Percentiles rank a stretch among this genome's conserved stretches.
These are phyloP conservation scores for Dolichallabes microphthalmus DNA, from an alignment of 2,113 vertebrate species.

Conservation along the genomic window DNA sequence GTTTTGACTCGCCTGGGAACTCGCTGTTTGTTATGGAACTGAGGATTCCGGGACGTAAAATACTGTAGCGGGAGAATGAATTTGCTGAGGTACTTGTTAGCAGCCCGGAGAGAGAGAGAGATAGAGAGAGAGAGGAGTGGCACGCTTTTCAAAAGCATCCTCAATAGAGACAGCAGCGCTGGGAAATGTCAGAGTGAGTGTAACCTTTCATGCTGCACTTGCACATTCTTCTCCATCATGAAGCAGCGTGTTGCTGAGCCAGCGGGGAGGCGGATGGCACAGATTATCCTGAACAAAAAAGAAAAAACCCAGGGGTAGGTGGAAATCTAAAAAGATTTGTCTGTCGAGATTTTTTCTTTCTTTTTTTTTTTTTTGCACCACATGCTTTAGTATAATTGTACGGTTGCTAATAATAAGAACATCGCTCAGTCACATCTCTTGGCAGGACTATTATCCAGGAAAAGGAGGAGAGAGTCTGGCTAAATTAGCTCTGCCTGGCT, in stretches of 20 bases:
- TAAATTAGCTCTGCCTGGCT: constrained; percentile 51
- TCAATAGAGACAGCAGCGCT: constrained; percentile 35
- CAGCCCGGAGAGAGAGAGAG: neutral
- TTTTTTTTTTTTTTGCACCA: constrained; percentile 30
- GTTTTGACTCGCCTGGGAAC: constrained; percentile 21
- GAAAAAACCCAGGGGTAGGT: constrained; percentile 22
- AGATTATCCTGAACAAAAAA: constrained; percentile 36
- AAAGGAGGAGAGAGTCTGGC: constrained; percentile 49
- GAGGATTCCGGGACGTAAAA: constrained; percentile 26
- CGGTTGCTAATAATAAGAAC: constrained; percentile 47
- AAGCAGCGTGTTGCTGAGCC: constrained; percentile 7
- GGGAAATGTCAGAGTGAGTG: constrained; percentile 34
- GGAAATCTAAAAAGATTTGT: constrained; percentile 39
- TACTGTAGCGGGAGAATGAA: constrained; percentile 30
- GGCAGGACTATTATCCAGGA: constrained; percentile 46
- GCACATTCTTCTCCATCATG: constrained; percentile 41
- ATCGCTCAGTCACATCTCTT: constrained; percentile 43
- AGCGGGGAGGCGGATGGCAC: constrained; percentile 26
- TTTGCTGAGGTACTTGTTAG: constrained; percentile 32
- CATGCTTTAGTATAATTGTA: constrained; percentile 51
- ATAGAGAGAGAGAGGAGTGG: neutral
- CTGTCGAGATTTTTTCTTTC: constrained; percentile 34
- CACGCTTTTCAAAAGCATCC: constrained; percentile 32
- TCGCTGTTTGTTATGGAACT: constrained; percentile 20
- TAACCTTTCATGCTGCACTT: constrained; percentile 43